Base-by-base conservation (phyloP, 2,113 vertebrate genomes). In the Notarius quadriscutis region DNA sequence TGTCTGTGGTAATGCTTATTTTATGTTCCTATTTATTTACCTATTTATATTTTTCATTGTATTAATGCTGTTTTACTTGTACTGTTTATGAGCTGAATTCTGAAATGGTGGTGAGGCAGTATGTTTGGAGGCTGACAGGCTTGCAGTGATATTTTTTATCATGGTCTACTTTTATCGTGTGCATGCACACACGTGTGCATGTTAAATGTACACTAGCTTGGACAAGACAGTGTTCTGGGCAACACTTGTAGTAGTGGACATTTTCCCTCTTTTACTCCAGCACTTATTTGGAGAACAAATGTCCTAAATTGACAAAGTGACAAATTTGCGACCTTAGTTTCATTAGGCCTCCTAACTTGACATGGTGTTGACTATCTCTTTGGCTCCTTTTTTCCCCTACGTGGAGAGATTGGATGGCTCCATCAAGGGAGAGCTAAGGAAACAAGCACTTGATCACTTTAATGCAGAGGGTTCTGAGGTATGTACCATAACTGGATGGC, bases 381-480 rank as follows among this genome's bases (percentile, higher is more conserved):
- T 80, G n/a, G 71, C 83, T 75, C 30, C 62, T 81, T 89, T 81
- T 89, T 65, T 92, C 91, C 89, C 92, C 20, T 58, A 90, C 93
- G 65, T 87, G 84, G 93, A 99, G 98, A 97, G 98, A 82, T 91
- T 99, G 93, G 98, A 99, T 87, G 98, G 98, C 82, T 99, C 98
- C 3, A 99, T 99, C 94, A 99, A 98, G 93, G 98, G 98, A 93
- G 98, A 99, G 94, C 96, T 99, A 91, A 95, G 98, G 88, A 99
- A 99, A 91, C 98, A 99, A 94, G 98, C 98, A 0, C 95, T 99
- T 85, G 98, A 99, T 93, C 98, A 99, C 95, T 99, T 99, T 94
- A 99, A 99, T 81, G 98, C 98, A 0, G 98, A 99, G 89, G 98
- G 98, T 89, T 99, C 98, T n/a, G 98, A 99, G 97, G 98, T 99